Evolutionary conservation across 2,888 invertebrate genomes (phyloP), one percentile per base, ranked within the genome.

Genomic region (Fragum fragum): DNA sequence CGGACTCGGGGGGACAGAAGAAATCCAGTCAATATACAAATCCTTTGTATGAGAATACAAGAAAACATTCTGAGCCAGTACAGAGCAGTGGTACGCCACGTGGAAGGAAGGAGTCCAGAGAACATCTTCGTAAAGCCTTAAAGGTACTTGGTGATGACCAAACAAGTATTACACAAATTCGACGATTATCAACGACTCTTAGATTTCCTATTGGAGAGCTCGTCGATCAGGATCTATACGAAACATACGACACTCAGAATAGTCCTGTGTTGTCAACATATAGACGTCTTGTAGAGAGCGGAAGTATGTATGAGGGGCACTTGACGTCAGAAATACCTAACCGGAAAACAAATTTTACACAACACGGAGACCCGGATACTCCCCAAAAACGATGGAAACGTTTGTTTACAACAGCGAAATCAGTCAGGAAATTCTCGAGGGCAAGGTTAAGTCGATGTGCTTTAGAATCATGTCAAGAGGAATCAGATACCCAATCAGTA

Each of bases 371-470:
- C 14, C 39, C 36, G 26, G 68, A 63, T 52, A 73, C 73, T 5
- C 55, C 80, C 14, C 59, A 29, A 9, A 68, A 36, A 9, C 73
- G 72, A 36, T 80, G 80, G 80, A 73, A 57, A 53, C 55, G 32
- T 1, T 59, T 80, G 21, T 69, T 53, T 11, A 80, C 76, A 9
- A 76, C 76, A 18, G 76, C 80, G 23, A 80, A 36, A 68, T 66
- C 76, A 6, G 80, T 66, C 5, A 63, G 26, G 14, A 42, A 52
- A 18, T 76, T 80, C 32, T 73, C 76, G 9, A 57, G 61, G 28
- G 16, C 32, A 21, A 23, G 36, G 32, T 18, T 23, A n/a, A 28
- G 36, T 7, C 11, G 26, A 28, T 26, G 28, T 14, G 28, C 29
- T 14, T 55, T 53, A 53, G 36, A 55, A 55, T 23, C 18, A 2